Base-by-base conservation (phyloP, 2,797 vertebrate species). In the Buphagus erythrorhynchus region DNA sequence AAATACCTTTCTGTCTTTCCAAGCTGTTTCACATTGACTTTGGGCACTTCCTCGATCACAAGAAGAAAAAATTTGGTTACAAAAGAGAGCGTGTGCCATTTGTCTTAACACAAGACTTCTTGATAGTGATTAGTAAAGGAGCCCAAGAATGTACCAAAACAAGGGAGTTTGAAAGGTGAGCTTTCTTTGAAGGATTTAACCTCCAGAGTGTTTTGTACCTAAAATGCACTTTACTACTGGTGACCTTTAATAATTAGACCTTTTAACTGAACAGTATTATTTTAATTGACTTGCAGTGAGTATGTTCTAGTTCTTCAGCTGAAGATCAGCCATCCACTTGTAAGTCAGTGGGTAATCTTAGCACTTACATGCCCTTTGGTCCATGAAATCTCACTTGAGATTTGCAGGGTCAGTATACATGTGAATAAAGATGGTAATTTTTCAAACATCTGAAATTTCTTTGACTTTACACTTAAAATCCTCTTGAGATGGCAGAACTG, bases 1-100 rank as follows among this genome's bases (percentile, higher is more conserved):
- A 88, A 90, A 91, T 82, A 66, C 42, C 35, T 85, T 95, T 95
- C 75, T 95, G 75, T 97, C 80, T 97, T 93, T 49, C 58, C 78
- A 96, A 98, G 98, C 97, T 98, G 68, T 98, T 98, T 97, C 98
- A 98, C 86, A 98, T 98, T 97, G 98, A 98, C 95, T 98, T 98
- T 78, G 98, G 98, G 73, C 98, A 98, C 95, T 98, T 98, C 96
- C 96, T 98, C 2, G 98, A 98, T 95, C 98, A 98, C 93, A 98
- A 98, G 94, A 98, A 98, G 98, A 98, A 98, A 91, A 98, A 98
- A 78, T 98, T 98, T 97, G 98, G 98, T 55, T 98, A 98, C 93
- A 98, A 98, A 96, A 97, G 98, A 81, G 98, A 98, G 80, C 98
- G 98, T 21, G 98, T 98, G 36, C 98, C 98, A 5, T 98, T 98